phyloP scores from a whole-genome alignment of 92 coral and sea anemone genomes.

The Porites cylindrica region DNA sequence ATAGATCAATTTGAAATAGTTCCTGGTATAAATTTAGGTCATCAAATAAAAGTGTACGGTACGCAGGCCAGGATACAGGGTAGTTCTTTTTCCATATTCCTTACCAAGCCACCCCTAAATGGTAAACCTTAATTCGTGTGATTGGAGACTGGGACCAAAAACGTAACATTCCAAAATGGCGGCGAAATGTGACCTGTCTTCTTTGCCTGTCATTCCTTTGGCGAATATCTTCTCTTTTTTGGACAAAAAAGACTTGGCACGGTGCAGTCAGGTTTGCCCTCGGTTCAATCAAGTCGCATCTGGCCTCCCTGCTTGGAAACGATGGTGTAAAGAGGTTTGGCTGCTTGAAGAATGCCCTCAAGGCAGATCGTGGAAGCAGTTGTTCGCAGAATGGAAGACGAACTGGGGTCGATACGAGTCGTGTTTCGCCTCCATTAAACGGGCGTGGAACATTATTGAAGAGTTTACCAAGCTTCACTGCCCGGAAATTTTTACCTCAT shows the following conservation, averaged over 20 bases:
- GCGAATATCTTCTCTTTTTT: slow-evolving; percentile 85
- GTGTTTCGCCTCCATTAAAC: slow-evolving; percentile 88
- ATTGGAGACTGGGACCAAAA: neutral
- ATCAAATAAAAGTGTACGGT: too few species aligned
- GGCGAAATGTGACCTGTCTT: slow-evolving; percentile 49
- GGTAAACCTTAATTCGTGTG: neutral
- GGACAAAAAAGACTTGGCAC: slow-evolving; percentile 73
- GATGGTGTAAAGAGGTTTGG: slow-evolving; percentile 92
- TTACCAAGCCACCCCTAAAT: neutral
- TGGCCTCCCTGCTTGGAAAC: slow-evolving; percentile 80
- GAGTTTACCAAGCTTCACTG: slow-evolving; percentile 78
- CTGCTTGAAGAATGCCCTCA: slow-evolving; percentile 61
- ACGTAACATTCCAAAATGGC: slow-evolving; percentile 58
- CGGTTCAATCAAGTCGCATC: slow-evolving; percentile 78
- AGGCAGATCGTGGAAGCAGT: slow-evolving; percentile 80
- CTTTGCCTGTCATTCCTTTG: slow-evolving; percentile 82
- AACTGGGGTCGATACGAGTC: slow-evolving; percentile 88
- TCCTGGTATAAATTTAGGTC: neutral
- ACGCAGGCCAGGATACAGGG: too few species aligned
- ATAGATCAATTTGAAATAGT: too few species aligned
- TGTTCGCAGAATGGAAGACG: slow-evolving; percentile 58
- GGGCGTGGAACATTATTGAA: slow-evolving; percentile 92
- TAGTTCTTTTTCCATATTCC: too few species aligned
- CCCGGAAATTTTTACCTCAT: slow-evolving; percentile 72
- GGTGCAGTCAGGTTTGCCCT: slow-evolving; percentile 82